These are phyloP conservation scores for Heteromyza rotundicornis DNA, from an alignment of 2,888 invertebrate genomes.

Conservation along the genomic window DNA sequence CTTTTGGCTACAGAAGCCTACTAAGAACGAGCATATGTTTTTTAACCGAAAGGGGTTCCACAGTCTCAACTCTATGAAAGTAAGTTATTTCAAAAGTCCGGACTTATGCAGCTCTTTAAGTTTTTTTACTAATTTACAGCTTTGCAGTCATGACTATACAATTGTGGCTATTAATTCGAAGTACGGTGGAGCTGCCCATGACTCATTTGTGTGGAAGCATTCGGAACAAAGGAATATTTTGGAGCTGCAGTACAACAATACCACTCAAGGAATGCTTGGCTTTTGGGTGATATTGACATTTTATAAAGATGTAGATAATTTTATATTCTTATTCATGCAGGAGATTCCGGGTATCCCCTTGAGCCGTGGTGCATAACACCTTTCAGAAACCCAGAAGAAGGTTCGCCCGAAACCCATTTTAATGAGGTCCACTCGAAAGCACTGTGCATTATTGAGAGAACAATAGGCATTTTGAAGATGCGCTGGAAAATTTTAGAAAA, in stretches of 20 bases:
- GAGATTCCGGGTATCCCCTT: background rate
- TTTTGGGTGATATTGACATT: background rate
- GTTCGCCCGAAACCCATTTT: background rate
- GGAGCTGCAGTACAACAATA: background rate
- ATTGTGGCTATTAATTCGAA: background rate
- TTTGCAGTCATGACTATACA: background rate
- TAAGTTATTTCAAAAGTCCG: too few relatives aligned
- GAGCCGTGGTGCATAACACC: background rate
- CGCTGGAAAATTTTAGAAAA: too few relatives aligned
- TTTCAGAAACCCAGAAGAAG: background rate
- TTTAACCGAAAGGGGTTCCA: conserved; percentile 7
- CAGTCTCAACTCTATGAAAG: background rate
- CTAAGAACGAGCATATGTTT: conserved; percentile 4
- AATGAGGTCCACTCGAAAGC: background rate
- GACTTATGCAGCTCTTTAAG: too few relatives aligned
- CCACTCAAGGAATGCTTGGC: background rate
- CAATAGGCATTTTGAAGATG: too few relatives aligned
- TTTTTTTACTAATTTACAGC: background rate
- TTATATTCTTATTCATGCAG: background rate
- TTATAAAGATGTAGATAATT: background rate
- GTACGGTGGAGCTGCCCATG: background rate
- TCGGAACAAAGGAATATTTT: background rate
- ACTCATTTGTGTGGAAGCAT: background rate
- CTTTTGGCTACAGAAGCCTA: conserved; percentile 6
- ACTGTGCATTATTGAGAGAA: too few relatives aligned